Base-by-base conservation (phyloP, 2,888 invertebrate genomes). In the Drosophila gaucha region DNA sequence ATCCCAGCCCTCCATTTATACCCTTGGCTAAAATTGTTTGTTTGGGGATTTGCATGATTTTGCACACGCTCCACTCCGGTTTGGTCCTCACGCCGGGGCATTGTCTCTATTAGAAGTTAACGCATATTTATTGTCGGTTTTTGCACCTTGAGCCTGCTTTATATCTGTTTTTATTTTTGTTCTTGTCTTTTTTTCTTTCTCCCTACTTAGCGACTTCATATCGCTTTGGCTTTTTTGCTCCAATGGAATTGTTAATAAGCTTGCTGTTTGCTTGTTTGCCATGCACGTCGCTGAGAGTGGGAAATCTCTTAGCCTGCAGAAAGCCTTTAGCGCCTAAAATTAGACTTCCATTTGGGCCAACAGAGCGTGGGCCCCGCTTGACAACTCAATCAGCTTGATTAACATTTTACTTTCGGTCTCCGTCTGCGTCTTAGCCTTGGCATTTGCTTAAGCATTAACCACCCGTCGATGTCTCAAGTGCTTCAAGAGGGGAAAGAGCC, bases 321-420 rank as follows among this genome's bases (percentile, higher is more conserved):
- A 83, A 77, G 72, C 72, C 80, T 84, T 86, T 77, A 73, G 82
- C 73, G 87, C 87, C 87, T 78, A 70, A 84, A 82, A 84, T 86
- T 82, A 80, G 87, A 84, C 85, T 64, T 72, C 70, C 75, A 78
- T 66, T 70, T 51, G 51, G 52, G 18, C n/a, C 16, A 16, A 14
- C 44, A 44, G 58, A 56, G 44, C 55, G 50, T 36, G 54, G 46
- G 41, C 52, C 24, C 56, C 54, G 71, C 79, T 47, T 82, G 67
- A 85, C 88, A 86, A 86, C 88, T 84, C 88, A 84, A 84, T 84
- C 84, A 84, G 88, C 88, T 80, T 84, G 84, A 84, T 84, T 84
- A 84, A 84, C 88, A 87, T 84, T 84, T 84, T 78, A 86, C 86
- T 87, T 78, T 77, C 66, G 30, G 47, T 63, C 85, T 10, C 35